A percentile compares a stretch with the other conserved stretches of the same genome.
phyloP scores from a whole-genome alignment of 2,113 vertebrate species.

The Enhydra lutris region DNA sequence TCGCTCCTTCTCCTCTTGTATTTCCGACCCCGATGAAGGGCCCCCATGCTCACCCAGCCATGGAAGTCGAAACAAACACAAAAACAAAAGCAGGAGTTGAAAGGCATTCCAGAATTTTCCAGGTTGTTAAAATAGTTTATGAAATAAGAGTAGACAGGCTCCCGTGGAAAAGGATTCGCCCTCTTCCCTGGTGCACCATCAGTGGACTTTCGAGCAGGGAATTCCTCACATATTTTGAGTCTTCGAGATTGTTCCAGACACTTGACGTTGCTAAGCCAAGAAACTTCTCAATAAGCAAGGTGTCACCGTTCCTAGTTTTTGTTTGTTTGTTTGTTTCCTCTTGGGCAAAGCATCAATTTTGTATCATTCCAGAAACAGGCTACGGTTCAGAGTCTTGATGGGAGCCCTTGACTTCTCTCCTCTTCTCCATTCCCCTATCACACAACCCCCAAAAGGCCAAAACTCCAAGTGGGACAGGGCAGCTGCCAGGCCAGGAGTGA shows the following conservation, averaged over 20 bases:
- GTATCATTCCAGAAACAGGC: constrained; percentile 20
- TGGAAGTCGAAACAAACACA: background rate
- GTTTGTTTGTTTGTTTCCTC: background rate
- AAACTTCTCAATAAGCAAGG: background rate
- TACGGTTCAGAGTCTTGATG: background rate
- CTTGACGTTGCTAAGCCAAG: background rate
- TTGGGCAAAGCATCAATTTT: background rate
- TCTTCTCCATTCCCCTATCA: background rate
- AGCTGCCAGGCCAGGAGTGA: background rate
- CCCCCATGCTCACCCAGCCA: background rate
- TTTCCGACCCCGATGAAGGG: background rate
- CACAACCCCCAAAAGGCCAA: background rate
- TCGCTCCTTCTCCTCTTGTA: background rate
- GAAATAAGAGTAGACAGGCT: background rate
- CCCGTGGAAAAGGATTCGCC: background rate
- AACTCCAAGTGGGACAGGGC: background rate
- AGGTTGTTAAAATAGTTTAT: background rate
- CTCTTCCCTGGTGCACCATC: background rate
- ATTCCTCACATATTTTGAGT: background rate
- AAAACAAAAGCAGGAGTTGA: background rate
- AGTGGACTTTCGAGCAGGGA: background rate
- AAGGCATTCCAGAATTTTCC: background rate
- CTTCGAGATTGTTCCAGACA: constrained; percentile 27
- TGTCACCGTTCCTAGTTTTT: background rate
- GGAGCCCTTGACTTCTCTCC: background rate